Base-by-base conservation (phyloP, 2,113 vertebrate species). In the Hyperoodon ampullatus region DNA sequence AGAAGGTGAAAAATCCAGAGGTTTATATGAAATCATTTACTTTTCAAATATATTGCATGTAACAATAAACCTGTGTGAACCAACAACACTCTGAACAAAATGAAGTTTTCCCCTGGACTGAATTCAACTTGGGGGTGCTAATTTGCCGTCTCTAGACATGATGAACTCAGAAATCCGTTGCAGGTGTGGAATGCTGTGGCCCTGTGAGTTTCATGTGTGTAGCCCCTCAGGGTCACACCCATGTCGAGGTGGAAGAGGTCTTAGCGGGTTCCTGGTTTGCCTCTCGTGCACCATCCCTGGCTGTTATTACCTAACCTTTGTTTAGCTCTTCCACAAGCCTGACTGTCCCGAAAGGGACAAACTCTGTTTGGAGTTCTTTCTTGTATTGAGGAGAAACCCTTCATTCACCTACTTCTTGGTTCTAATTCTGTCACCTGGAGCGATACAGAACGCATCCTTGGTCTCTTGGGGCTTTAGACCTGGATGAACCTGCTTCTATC, bases 1-100 rank as follows among this genome's bases (percentile, higher is more conserved):
- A 71, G 68, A 90, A 66, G 3, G 55, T 88, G 50, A 68, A 70
- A 82, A 63, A 55, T 81, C 21, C 61, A 55, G 47, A 86, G 78
- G 78, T 93, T 71, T 44, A 78, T 84, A 33, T 30, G n/a, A 97
- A 80, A 88, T 70, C 11, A 21, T 95, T 72, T 66, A 42, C 6
- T 84, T 96, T 60, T 84, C 87, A 83, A 90, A 33, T 55, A 35
- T 71, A 71, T 77, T 72, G 13, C 6, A 0, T 71, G 11, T 55
- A 68, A 90, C 19, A 63, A 28, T 94, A 87, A 94, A 63, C 30
- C n/a, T n/a, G 0, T 68, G 21, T 39, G 11, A 44, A 61, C 24
- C 8, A 23, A 47, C 78, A 18, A 39, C 78, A 44, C 3, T 12
- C n/a, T 95, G 42, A 70, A 80, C 16, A 94, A 81, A 86, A 77